Conservation (phyloP, 2,888 invertebrate genomes). For the Calameuta filiformis region DNA sequence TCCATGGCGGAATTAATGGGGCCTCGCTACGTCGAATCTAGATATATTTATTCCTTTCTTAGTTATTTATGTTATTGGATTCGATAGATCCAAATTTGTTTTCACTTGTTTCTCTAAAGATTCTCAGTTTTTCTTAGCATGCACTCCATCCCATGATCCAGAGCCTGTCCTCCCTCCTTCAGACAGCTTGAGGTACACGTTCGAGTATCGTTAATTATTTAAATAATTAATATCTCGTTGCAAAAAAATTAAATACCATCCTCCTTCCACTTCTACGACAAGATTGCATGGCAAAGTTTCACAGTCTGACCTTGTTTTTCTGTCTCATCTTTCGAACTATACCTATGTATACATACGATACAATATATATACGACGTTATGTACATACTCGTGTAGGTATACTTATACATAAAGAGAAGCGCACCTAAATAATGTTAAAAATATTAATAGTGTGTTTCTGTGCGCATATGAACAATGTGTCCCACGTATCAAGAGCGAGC, state of each 20-base stretch:
- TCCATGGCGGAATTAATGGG: neutral
- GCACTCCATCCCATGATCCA: too few species aligned
- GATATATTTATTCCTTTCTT: constrained; percentile 22
- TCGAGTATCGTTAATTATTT: neutral
- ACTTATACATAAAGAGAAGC: constrained; percentile 16
- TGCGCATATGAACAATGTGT: too few species aligned
- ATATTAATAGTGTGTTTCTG: too few species aligned
- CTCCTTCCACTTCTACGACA: too few species aligned
- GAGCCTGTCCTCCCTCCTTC: too few species aligned
- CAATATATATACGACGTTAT: constrained; percentile 19
- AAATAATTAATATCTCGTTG: constrained; percentile 17
- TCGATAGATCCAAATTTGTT: constrained; percentile 20
- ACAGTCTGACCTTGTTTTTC: constrained; percentile 19
- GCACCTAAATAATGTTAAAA: constrained; percentile 1
- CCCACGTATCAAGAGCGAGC: too few species aligned
- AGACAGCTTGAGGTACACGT: too few species aligned
- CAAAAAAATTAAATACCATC: neutral
- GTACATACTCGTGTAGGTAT: constrained; percentile 25
- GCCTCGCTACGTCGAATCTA: constrained; percentile 4
- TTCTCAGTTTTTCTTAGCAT: neutral
- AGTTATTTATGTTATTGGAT: constrained; percentile 25
- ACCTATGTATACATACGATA: too few species aligned
- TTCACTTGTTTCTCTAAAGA: constrained; percentile 16
- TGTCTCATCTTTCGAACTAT: constrained; percentile 2
- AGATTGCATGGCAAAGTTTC: neutral